Evolutionary conservation across 2,888 invertebrate genomes (phyloP), one percentile per base, ranked within the genome.

Genomic region (Neoitamus cyanurus): DNA sequence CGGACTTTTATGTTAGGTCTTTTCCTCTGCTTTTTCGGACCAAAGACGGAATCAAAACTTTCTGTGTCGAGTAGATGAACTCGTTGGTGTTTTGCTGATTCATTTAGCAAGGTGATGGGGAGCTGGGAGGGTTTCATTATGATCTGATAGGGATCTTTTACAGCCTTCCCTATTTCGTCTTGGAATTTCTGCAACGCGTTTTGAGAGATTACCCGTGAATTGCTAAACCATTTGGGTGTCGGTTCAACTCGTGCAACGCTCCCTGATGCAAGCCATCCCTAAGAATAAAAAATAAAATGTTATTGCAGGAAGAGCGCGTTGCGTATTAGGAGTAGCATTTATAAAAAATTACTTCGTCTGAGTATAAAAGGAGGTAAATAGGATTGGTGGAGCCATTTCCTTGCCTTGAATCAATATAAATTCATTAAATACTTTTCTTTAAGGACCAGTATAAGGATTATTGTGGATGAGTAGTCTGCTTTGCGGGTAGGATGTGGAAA

Each of bases 181-280:
- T 99, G 96, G 89, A 97, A 97, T 89, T 96, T 97, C 90, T 97
- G 97, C 36, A 97, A 89, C 0, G 97, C 95, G 88, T 94, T 95
- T 92, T 99, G 99, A 0, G 98, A 96, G 87, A 99, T 97, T 0
- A 99, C 98, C 86, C 98, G 94, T 0, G 99, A 98, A 90, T 99
- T 99, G 15, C 99, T 98, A 91, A 99, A 99, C 99, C 99, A 99
- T 90, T 96, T 97, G 88, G 98, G 97, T 88, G 97, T 98, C 1
- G 99, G 99, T 91, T 99, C 99, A 0, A 99, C 97, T 85, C 99
- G 93, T 36, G 99, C 97, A 89, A 96, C 94, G 0, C 97, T 95
- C 30, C 99, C 99, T 37, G 98, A 95, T 13, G 96, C 92, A 28
- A 98, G 92, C 92, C 95, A 95, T 72, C 96, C 96, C 94, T 91